Conservation (phyloP, 2,113 vertebrate genomes). For the Saccopteryx leptura region DNA sequence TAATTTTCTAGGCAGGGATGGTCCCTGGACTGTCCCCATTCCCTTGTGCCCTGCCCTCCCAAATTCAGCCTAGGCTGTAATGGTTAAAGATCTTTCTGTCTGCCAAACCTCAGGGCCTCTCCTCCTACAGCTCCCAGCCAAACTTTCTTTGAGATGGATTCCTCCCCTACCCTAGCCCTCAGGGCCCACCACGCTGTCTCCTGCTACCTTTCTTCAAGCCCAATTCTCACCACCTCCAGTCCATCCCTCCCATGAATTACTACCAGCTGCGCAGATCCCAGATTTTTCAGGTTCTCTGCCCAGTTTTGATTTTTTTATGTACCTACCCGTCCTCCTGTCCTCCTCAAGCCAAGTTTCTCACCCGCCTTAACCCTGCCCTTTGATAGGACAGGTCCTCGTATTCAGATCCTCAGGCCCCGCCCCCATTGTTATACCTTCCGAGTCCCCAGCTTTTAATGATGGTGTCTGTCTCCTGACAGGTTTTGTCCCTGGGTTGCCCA, state of each 20-base stretch:
- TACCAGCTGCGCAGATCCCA: not conserved
- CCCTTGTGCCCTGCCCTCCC: not conserved
- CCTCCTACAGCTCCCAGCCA: not conserved
- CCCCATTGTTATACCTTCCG: not conserved
- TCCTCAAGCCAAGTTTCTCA: not conserved
- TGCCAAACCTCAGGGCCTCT: not conserved
- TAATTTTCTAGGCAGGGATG: not conserved
- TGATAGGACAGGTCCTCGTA: not conserved
- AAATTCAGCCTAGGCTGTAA: not conserved
- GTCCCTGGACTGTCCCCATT: not conserved
- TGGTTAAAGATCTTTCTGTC: not conserved
- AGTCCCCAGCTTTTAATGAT: not conserved
- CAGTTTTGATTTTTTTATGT: not conserved
- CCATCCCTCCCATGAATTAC: not conserved
- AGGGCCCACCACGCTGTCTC: conserved; percentile 52
- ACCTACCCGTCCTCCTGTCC: not conserved
- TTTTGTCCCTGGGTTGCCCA: too few species aligned
- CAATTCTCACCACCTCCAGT: not conserved
- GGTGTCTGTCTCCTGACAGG: not conserved
- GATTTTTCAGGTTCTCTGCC: not conserved
- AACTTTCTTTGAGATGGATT: not conserved
- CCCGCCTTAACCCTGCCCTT: not conserved
- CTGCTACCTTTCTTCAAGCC: conserved; percentile 1
- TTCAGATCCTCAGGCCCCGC: not conserved
- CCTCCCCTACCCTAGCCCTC: not conserved